These are phyloP conservation scores for Axea sp. DNA, from an alignment of 2,888 invertebrate species.

Conservation along the genomic window DNA sequence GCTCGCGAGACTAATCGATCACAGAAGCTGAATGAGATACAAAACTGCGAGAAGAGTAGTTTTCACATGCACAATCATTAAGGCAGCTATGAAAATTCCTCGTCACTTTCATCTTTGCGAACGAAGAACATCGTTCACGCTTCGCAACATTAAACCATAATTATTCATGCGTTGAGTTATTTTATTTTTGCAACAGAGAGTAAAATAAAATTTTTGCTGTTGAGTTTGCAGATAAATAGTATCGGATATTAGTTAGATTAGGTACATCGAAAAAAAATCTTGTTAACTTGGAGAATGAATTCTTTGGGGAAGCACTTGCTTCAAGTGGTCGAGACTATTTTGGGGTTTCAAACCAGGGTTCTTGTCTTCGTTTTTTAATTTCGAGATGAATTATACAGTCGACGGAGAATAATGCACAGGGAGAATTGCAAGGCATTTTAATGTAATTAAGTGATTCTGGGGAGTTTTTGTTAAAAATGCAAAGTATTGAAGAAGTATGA, in stretches of 20 bases:
- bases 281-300: slow-evolving; percentile 16
- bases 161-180: slow-evolving; percentile 11
- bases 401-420: slow-evolving; percentile 40
- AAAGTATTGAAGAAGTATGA: no score
- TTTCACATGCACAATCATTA: slow-evolving; percentile 49
- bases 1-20: slow-evolving; percentile 59
- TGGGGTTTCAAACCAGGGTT: slow-evolving; percentile 28
- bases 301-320: slow-evolving; percentile 38
- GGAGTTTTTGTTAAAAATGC: no score
- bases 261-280: slow-evolving; percentile 15
- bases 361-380: slow-evolving; percentile 44
- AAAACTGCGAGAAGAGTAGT: slow-evolving; percentile 41
- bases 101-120: slow-evolving; percentile 33
- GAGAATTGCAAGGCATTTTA: no score
- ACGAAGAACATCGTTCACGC: slow-evolving; percentile 27
- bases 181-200: slow-evolving; percentile 17
- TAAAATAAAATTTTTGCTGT: slow-evolving; percentile 11
- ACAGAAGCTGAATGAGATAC: slow-evolving; percentile 56
- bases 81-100: slow-evolving; percentile 41
- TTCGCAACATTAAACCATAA: slow-evolving; percentile 27
- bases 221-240: slow-evolving; percentile 25
- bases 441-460: no score
- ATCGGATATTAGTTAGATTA: slow-evolving; percentile 18
- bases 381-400: slow-evolving; percentile 35
- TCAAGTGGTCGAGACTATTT: slow-evolving; percentile 24